A percentile compares a stretch with the other conserved stretches of the same genome.
Conservation (phyloP, 2,113 vertebrate species). For the Sminthopsis crassicaudata region DNA sequence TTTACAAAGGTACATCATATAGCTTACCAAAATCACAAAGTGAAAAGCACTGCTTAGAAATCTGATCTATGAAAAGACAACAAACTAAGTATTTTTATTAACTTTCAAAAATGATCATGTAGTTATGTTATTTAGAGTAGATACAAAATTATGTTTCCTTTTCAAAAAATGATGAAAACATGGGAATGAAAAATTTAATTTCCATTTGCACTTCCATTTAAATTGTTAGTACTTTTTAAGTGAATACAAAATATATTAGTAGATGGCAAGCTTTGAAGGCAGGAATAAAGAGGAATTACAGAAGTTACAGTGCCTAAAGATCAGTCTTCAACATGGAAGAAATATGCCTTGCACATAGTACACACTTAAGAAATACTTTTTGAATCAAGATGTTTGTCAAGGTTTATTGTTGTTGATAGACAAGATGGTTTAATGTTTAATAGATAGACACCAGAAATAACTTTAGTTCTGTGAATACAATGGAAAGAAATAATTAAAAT, state of each 20-base stretch:
- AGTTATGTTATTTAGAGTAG: background rate
- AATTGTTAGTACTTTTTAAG: slow-evolving; percentile 25
- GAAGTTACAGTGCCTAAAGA: background rate
- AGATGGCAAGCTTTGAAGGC: slow-evolving; percentile 34
- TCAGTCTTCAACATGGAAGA: background rate
- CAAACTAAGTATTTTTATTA: background rate
- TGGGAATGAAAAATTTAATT: background rate
- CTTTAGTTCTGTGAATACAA: background rate
- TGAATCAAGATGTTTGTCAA: background rate
- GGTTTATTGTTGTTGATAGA: background rate
- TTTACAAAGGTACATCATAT: background rate
- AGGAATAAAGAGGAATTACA: background rate
- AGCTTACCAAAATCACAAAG: background rate
- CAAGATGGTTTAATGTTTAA: background rate
- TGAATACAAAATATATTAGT: slow-evolving; percentile 27
- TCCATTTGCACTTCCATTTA: background rate
- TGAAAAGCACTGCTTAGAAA: background rate
- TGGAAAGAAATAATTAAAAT: background rate
- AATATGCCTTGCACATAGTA: background rate
- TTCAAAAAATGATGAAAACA: background rate
- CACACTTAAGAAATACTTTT: background rate
- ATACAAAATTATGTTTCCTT: background rate
- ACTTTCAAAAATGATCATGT: slow-evolving; percentile 2
- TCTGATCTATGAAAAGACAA: background rate
- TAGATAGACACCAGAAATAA: slow-evolving; percentile 31